Evolutionary conservation across 2,113 vertebrate species (phyloP).

Genomic region (Marmota monax): DNA sequence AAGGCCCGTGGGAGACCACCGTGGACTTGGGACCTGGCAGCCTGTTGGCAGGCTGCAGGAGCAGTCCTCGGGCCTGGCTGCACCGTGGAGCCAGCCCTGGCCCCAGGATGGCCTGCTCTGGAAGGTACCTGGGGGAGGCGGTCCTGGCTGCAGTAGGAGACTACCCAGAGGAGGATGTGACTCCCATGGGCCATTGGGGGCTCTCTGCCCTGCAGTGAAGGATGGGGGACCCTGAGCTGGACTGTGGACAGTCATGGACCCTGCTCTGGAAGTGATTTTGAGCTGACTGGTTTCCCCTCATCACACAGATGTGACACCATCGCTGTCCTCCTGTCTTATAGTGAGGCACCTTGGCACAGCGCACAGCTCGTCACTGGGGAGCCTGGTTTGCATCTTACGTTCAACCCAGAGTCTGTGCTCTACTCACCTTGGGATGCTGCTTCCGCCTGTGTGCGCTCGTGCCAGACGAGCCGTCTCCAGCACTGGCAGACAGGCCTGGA

Average conservation of each 20-base stretch:
- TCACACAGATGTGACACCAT: neutral
- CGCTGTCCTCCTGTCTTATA: neutral
- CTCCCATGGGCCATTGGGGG: no score
- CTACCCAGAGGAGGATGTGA: neutral
- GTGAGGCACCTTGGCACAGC: no score
- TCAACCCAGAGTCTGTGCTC: neutral
- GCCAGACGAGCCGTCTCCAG: neutral
- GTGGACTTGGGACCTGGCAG: no score
- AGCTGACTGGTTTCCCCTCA: neutral
- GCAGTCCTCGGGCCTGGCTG: no score
- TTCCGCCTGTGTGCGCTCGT: fast-evolving
- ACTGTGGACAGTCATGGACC: neutral
- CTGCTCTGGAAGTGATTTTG: neutral
- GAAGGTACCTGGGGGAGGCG: fast-evolving
- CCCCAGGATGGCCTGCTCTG: neutral
- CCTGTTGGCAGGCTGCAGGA: neutral
- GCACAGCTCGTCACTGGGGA: fast-evolving
- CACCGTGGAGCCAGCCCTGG: neutral
- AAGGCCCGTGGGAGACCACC: neutral
- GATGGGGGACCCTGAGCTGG: neutral
- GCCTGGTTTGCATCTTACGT: neutral
- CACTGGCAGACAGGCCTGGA: no score
- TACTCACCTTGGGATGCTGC: fast-evolving
- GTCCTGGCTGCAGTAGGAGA: neutral
- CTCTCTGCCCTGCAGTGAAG: fast-evolving